Conservation (phyloP, 2,113 vertebrate species). For the Pogonocichla stellata region DNA sequence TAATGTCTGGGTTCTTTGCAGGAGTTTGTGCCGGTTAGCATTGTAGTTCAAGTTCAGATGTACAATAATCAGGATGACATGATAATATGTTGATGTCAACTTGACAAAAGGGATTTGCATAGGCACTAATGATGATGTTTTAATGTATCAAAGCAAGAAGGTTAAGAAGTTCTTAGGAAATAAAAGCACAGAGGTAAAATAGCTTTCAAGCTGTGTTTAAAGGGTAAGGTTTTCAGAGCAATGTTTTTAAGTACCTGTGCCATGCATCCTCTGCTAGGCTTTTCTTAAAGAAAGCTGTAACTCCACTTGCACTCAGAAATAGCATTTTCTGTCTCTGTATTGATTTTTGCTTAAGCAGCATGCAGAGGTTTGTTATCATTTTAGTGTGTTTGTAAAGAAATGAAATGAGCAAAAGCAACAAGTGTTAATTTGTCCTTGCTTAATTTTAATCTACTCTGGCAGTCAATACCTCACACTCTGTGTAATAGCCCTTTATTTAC, state of each 20-base stretch:
- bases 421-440: not conserved
- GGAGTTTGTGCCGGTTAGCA: not conserved
- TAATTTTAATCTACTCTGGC: constrained; percentile 24
- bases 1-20: not conserved
- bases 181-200: not conserved
- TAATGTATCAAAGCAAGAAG: not conserved
- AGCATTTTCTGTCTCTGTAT: not conserved
- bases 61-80: not conserved
- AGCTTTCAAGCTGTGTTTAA: not conserved
- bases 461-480: not conserved
- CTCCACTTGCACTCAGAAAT: not conserved
- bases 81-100: not conserved
- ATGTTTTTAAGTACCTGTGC: not conserved
- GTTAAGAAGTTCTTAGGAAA: not conserved
- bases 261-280: not conserved
- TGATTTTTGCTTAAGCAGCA: constrained; percentile 16
- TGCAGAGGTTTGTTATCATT: not conserved
- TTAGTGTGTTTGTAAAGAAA: not conserved
- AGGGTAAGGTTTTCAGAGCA: not conserved
- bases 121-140: not conserved
- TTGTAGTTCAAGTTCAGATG: not conserved
- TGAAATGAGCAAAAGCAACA: constrained; percentile 1
- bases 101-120: not conserved
- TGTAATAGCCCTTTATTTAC: not conserved
- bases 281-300: not conserved